Evolutionary conservation across 2,888 invertebrate genomes (phyloP), one percentile per base, ranked within the genome.

Genomic region (Lysandra coridon): DNA sequence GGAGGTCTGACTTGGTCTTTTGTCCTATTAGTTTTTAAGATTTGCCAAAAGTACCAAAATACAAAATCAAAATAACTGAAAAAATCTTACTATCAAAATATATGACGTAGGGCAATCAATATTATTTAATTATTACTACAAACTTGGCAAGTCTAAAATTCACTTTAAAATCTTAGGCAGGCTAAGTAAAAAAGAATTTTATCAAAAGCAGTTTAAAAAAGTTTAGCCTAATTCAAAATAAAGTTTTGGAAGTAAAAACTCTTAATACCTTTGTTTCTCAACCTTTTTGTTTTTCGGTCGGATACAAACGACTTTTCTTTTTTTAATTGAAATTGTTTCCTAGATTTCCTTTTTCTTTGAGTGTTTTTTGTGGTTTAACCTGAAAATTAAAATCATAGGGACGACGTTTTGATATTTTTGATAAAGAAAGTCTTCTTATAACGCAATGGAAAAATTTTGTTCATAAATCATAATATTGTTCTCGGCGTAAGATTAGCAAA

Each of bases 301-400:
- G 69, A 69, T 37, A 69, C 69, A 69, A 69, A 69, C 69, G 69
- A 69, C 69, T 69, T 69, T 69, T 69, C 69, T 69, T 69, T 57
- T 69, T 69, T 37, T 69, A 69, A 69, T 69, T 69, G 33, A 69
- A 69, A 37, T 69, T 69, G 17, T 69, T 69, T 69, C 69, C 69
- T 69, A 69, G 69, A 14, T 33, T 33, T 17, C 14, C 14, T 69
- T 69, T 37, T 69, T 69, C 30, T 69, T 69, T 33, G 12, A 69
- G 12, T 17, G 69, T 37, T 69, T 69, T 69, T 69, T 69, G 12
- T 14, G 33, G 69, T 69, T 33, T 1, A 14, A 69, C 33, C 69
- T 69, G 33, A 4, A 14, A 33, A 33, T 69, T 69, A 33, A 69
- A 33, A 14, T 64, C 64, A 64, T 30, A 30, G 30, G 30, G 60